phyloP scores from a whole-genome alignment of 92 coral and sea anemone species.

The Porites cylindrica region DNA sequence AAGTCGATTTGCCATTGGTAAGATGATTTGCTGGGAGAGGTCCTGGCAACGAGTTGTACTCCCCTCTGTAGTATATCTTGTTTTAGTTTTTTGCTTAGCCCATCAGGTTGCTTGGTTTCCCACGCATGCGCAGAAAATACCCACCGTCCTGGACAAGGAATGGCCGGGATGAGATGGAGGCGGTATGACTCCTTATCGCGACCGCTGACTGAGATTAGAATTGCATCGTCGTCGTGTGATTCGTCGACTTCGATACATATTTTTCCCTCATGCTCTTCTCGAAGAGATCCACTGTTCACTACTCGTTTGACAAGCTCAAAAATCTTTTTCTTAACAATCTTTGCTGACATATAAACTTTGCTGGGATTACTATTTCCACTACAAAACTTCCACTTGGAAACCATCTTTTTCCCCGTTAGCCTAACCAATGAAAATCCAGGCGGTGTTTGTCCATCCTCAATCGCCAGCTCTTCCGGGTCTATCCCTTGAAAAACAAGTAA shows the following conservation, averaged over 20 bases:
- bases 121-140: slow-evolving; percentile 81
- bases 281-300: background rate
- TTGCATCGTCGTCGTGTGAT: slow-evolving; percentile 46
- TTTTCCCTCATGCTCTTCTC: background rate
- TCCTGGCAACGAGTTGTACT: slow-evolving; percentile 65
- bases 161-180: slow-evolving; percentile 68
- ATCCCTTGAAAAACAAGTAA: slow-evolving; percentile 58
- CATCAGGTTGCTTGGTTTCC: slow-evolving; percentile 71
- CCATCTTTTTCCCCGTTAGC: slow-evolving; percentile 48
- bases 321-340: slow-evolving; percentile 60
- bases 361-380: slow-evolving; percentile 77
- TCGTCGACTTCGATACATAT: slow-evolving; percentile 37
- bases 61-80: slow-evolving; percentile 63
- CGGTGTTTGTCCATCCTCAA: slow-evolving; percentile 84
- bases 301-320: slow-evolving; percentile 50
- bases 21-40: slow-evolving; percentile 70
- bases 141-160: slow-evolving; percentile 78
- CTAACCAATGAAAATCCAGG: slow-evolving; percentile 74
- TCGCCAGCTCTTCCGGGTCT: slow-evolving; percentile 65
- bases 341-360: slow-evolving; percentile 74
- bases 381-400: slow-evolving; percentile 59
- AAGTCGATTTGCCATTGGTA: slow-evolving; percentile 85
- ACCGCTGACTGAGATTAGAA: slow-evolving; percentile 56
- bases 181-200: slow-evolving; percentile 29
- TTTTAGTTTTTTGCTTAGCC: slow-evolving; percentile 69